Base-by-base conservation (phyloP, 2,797 vertebrate species). In the Alosa sapidissima region DNA sequence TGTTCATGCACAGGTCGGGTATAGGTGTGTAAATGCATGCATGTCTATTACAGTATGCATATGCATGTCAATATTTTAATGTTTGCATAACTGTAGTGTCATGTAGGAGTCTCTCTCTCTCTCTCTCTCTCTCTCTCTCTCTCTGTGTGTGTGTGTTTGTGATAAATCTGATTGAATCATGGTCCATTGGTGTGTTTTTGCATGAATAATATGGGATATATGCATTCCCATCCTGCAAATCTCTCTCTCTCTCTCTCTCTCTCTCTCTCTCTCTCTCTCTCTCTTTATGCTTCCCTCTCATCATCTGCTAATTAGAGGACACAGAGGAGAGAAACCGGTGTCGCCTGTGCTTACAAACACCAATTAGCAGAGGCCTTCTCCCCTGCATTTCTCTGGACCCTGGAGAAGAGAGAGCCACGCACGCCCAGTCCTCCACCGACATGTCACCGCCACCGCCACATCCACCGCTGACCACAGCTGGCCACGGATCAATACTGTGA, bases 31-130 rank as follows among this genome's bases (percentile, higher is more conserved):
- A 41, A 41, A 41, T 41, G 51, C 54, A 14, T 5, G 11, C 47
- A 28, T 81, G 58, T 78, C 78, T 41, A 72, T 60, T 81, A n/a
- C n/a, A n/a, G n/a, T n/a, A 81, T 75, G 75, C 51, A 72, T 72
- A 41, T 75, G 2, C 4, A 78, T 78, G 72, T 78, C 36, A 78
- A 78, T 78, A 78, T 78, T 78, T 78, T 36, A 45, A 14, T 47
- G 72, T 47, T 45, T 78, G 68, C 33, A 72, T 72, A 72, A 78
- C 72, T 28, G 5, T 28, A 47, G 33, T 78, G 36, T 45, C 72
- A 78, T 2, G 7, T 78, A 7, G 19, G 41, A 14, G 28, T 41
- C 41, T 41, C 41, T 41, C 41, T 41, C 41, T 4, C 41, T 41
- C 41, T 3, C 41, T 41, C 41, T 41, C 41, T 41, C 41, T 4